Evolutionary conservation across 2,797 vertebrate species (phyloP).

Genomic region (Heteromormyrus szaboi): DNA sequence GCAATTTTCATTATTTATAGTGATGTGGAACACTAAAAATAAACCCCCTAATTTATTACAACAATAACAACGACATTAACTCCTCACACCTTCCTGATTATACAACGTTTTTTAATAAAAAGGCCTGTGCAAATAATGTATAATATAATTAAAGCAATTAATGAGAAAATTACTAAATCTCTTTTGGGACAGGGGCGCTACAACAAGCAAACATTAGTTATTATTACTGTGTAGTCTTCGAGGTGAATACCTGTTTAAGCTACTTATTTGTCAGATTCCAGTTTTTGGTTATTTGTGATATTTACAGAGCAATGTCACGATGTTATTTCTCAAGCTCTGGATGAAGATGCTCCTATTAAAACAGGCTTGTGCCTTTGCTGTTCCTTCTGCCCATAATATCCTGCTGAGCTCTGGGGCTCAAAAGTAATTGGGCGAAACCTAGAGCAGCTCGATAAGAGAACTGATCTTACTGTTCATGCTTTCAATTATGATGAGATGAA

Average conservation of each 20-base stretch:
- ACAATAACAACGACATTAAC: constrained; percentile 3
- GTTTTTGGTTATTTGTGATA: background rate
- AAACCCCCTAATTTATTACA: constrained; percentile 7
- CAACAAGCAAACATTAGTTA: background rate
- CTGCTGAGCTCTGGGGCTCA: background rate
- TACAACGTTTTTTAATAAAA: background rate
- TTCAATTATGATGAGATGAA: background rate
- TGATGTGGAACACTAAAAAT: constrained; percentile 10
- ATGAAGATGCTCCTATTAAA: background rate
- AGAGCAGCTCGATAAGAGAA: background rate
- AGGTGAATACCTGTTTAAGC: background rate
- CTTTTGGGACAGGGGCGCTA: background rate
- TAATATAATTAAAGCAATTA: constrained; percentile 8
- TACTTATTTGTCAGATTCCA: background rate
- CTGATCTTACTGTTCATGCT: background rate
- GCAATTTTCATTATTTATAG: constrained; percentile 7
- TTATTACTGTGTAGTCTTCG: background rate
- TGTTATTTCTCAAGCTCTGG: background rate
- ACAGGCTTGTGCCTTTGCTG: background rate
- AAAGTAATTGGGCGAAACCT: background rate
- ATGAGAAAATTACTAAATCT: background rate
- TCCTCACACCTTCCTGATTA: constrained; percentile 5
- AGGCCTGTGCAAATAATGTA: background rate
- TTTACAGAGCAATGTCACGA: background rate
- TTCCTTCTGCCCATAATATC: background rate